Percentiles rank a stretch among this genome's conserved stretches.
phyloP scores from a whole-genome alignment of 2,888 invertebrate genomes.

The Seira sanloemensis region DNA sequence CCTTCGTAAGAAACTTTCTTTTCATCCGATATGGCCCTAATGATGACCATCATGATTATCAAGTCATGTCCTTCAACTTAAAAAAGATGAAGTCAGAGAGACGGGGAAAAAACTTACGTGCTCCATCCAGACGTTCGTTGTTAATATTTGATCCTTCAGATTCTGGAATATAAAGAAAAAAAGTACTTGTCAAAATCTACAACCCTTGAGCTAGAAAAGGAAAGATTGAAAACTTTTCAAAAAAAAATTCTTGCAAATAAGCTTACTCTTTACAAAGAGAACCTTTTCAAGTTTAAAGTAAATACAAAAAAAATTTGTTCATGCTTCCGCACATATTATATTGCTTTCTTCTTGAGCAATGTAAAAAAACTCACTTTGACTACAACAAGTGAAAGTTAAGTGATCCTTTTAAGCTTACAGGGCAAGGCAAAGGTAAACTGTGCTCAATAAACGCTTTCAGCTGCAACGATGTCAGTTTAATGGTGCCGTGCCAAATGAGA shows the following conservation, averaged over 20 bases:
- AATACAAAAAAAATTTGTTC: not conserved
- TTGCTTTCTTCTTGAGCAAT: not conserved
- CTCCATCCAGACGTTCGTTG: conserved; percentile 96
- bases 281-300: not conserved
- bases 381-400: not conserved
- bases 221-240: not conserved
- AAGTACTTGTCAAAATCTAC: conserved; percentile 3
- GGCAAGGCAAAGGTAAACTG: not conserved
- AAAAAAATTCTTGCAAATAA: not conserved
- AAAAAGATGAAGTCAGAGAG: conserved; percentile 6
- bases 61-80: not conserved
- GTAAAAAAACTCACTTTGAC: not conserved
- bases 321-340: not conserved
- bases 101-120: conserved; percentile 83
- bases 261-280: not conserved
- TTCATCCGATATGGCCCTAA: not conserved
- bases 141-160: conserved; percentile 90
- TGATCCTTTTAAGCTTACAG: not conserved
- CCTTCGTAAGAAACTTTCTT: too few relatives aligned
- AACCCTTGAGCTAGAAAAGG: not conserved
- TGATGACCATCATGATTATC: conserved; percentile 18
- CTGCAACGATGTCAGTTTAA: not conserved
- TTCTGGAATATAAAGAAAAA: conserved; percentile 83
- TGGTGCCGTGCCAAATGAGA: not conserved
- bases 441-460: not conserved